Evolutionary conservation across 2,113 vertebrate species (phyloP).

Genomic region (Pedionomus torquatus): DNA sequence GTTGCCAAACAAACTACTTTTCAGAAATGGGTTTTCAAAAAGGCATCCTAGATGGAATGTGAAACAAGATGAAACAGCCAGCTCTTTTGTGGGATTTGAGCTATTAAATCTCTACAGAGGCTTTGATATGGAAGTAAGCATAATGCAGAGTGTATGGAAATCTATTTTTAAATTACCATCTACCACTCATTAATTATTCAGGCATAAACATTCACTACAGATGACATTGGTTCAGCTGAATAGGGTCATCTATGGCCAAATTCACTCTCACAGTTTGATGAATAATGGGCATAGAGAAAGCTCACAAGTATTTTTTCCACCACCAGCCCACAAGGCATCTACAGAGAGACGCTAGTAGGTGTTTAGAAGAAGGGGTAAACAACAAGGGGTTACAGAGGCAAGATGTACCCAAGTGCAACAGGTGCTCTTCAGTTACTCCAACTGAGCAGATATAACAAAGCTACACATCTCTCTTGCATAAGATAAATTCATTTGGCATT

Average conservation of each 20-base stretch:
- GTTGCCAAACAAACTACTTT: not conserved
- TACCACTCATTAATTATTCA: slow-evolving; percentile 33
- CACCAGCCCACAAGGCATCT: not conserved
- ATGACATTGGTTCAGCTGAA: not conserved
- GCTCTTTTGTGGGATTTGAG: not conserved
- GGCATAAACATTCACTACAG: not conserved
- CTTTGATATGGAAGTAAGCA: not conserved
- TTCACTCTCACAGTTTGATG: not conserved
- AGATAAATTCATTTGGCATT: not conserved
- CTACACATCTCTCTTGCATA: not conserved
- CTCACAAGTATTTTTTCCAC: not conserved
- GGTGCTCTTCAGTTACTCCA: not conserved
- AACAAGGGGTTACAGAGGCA: not conserved
- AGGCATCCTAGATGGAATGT: not conserved
- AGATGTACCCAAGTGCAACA: not conserved
- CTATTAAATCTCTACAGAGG: not conserved
- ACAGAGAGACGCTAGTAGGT: not conserved
- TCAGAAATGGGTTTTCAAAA: not conserved
- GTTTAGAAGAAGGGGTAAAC: not conserved
- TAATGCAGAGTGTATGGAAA: not conserved
- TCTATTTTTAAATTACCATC: slow-evolving; percentile 28
- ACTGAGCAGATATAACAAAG: not conserved
- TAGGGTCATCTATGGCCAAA: not conserved
- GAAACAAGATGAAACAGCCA: not conserved
- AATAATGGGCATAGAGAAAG: not conserved